Percentiles rank a stretch among this genome's conserved stretches.
Evolutionary conservation across 2,797 vertebrate genomes (phyloP).

Genomic region (Allobates femoralis): DNA sequence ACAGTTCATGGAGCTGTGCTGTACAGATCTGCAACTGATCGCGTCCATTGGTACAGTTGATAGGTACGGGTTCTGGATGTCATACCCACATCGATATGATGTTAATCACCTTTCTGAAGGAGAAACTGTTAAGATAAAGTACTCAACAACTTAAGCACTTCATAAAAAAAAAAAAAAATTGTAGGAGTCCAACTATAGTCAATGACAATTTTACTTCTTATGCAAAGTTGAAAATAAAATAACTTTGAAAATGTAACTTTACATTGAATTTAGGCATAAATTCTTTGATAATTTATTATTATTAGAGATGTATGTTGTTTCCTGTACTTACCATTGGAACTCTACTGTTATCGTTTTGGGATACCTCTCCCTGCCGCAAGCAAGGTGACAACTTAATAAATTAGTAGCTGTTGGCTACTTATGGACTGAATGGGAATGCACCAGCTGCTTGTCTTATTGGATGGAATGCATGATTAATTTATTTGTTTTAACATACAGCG

Average conservation of each 20-base stretch:
- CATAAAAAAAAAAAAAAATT: not conserved
- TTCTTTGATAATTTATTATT: not conserved
- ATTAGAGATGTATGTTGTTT: constrained; percentile 9
- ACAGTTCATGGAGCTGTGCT: too few species aligned
- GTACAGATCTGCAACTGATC: too few species aligned
- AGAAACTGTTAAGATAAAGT: too few species aligned
- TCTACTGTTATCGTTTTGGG: constrained; percentile 66
- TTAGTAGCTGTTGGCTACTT: constrained; percentile 73
- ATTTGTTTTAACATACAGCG: constrained; percentile 69
- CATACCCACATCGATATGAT: too few species aligned
- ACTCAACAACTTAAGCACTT: too few species aligned
- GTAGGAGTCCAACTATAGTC: not conserved
- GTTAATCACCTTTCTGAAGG: too few species aligned
- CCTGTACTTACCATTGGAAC: constrained; percentile 65
- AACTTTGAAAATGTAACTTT: not conserved
- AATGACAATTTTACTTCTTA: not conserved
- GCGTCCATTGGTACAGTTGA: too few species aligned
- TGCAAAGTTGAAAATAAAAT: not conserved
- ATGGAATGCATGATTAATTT: constrained; percentile 69
- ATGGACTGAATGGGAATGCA: constrained; percentile 69
- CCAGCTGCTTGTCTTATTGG: constrained; percentile 70
- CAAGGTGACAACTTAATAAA: constrained; percentile 72
- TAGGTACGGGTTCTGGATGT: too few species aligned
- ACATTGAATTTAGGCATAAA: not conserved
- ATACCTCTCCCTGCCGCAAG: constrained; percentile 68